phyloP scores from a whole-genome alignment of 2,888 invertebrate species.

The Fragum sueziense region DNA sequence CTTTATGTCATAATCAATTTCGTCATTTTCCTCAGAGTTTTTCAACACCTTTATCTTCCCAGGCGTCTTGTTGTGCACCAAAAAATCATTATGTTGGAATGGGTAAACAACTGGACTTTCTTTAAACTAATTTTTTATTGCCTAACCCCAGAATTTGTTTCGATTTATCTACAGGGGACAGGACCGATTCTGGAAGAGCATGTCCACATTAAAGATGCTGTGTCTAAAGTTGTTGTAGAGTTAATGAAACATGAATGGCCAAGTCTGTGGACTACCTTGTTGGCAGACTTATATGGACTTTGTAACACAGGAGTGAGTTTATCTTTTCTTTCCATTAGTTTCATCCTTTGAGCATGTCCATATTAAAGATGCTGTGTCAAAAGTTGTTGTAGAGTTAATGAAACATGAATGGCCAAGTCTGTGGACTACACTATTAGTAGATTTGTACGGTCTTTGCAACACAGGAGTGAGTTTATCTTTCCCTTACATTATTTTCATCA shows the following conservation, averaged over 20 bases:
- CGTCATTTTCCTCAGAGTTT: too few relatives aligned
- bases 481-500: too few relatives aligned
- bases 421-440: slow-evolving; percentile 93
- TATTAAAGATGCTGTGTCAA: slow-evolving; percentile 84
- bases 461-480: slow-evolving; percentile 87
- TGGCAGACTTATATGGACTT: slow-evolving; percentile 91
- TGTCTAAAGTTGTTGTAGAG: slow-evolving; percentile 94
- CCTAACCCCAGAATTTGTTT: not conserved
- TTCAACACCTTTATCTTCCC: too few relatives aligned
- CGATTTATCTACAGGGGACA: slow-evolving; percentile 86
- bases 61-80: too few relatives aligned
- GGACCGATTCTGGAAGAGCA: slow-evolving; percentile 88
- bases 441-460: slow-evolving; percentile 91
- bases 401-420: slow-evolving; percentile 99
- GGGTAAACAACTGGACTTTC: too few relatives aligned
- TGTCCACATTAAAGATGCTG: slow-evolving; percentile 81
- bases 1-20: too few relatives aligned
- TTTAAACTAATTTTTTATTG: too few relatives aligned
- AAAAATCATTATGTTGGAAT: too few relatives aligned
- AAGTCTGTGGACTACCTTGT: slow-evolving; percentile 95
- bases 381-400: slow-evolving; percentile 98
- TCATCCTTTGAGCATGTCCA: slow-evolving; percentile 83
- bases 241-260: slow-evolving; percentile 99
- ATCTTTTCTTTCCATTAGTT: not conserved
- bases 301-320: slow-evolving; percentile 89